phyloP scores from a whole-genome alignment of 1,140 invertebrate genomes.

The Tetramorium parvispinum region DNA sequence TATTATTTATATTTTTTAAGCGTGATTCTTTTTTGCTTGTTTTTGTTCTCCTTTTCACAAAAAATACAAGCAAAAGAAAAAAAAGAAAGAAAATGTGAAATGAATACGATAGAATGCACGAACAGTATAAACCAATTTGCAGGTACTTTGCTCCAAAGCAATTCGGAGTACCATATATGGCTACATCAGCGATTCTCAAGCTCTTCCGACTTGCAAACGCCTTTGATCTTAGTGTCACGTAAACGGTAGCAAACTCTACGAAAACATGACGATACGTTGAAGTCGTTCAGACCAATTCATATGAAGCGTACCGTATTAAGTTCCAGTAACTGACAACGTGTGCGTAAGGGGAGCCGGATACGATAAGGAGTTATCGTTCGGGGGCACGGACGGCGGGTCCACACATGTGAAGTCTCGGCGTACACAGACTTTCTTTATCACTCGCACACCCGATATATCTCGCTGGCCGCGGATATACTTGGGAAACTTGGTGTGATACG shows the following conservation, averaged over 20 bases:
- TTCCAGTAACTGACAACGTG: conserved; percentile 70
- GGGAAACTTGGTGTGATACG: conserved; percentile 58
- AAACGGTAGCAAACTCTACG: conserved; percentile 41
- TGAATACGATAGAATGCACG: not conserved
- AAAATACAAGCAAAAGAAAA: conserved; percentile 1
- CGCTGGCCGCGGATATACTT: conserved; percentile 59
- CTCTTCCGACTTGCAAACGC: conserved; percentile 15
- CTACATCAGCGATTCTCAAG: conserved; percentile 12
- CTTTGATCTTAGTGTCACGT: conserved; percentile 23
- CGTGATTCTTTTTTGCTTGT: not conserved
- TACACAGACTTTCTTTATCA: conserved; percentile 66
- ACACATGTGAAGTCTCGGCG: conserved; percentile 40
- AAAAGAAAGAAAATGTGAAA: not conserved
- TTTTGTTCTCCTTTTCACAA: not conserved
- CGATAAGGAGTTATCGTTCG: conserved; percentile 82
- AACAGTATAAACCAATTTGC: not conserved
- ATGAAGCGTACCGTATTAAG: conserved; percentile 67
- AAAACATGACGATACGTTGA: conserved; percentile 52
- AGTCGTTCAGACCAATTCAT: conserved; percentile 32
- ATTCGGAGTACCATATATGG: not conserved
- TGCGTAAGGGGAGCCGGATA: conserved; percentile 81
- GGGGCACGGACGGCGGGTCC: conserved; percentile 67
- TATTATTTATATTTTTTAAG: not conserved
- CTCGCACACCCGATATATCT: conserved; percentile 65
- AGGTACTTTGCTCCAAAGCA: not conserved